These are phyloP conservation scores for Thaleichthys pacificus DNA, from an alignment of 2,797 vertebrate genomes.

Conservation along the genomic window DNA sequence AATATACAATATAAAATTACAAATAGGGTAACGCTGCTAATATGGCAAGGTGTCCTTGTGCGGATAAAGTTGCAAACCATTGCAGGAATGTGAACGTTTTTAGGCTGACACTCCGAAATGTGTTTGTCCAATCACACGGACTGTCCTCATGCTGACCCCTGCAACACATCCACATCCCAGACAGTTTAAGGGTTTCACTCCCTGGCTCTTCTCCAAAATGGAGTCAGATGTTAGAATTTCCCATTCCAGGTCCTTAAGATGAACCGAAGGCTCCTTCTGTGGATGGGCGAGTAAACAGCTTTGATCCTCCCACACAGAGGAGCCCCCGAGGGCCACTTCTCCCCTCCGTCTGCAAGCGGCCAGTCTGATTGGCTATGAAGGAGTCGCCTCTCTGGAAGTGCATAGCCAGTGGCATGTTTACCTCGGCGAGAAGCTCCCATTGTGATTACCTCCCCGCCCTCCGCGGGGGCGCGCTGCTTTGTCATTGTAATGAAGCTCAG, in stretches of 20 bases:
- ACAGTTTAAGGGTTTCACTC: slow-evolving; percentile 22
- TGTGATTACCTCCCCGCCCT: slow-evolving; percentile 40
- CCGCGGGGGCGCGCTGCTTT: slow-evolving; percentile 59
- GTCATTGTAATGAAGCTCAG: slow-evolving; percentile 75
- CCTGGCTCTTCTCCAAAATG: slow-evolving; percentile 33
- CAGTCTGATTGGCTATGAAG: slow-evolving; percentile 41
- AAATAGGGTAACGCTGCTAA: no score
- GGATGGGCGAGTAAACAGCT: slow-evolving; percentile 44
- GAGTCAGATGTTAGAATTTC: slow-evolving; percentile 37
- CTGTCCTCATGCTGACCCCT: slow-evolving; percentile 18
- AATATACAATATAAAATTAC: no score
- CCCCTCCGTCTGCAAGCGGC: slow-evolving; percentile 45
- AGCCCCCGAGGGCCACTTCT: slow-evolving; percentile 42
- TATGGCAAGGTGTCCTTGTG: no score
- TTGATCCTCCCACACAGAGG: slow-evolving; percentile 53
- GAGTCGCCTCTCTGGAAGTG: slow-evolving; percentile 29
- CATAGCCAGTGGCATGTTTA: slow-evolving; percentile 43
- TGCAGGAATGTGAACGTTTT: background rate
- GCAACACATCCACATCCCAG: background rate
- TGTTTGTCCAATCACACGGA: background rate
- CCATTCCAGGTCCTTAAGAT: slow-evolving; percentile 28
- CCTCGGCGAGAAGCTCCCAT: slow-evolving; percentile 53
- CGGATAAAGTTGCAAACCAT: no score
- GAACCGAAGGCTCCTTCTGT: slow-evolving; percentile 38
- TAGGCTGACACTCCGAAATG: background rate